Conservation (phyloP, 2,888 invertebrate genomes). For the Stenodema calcarata region DNA sequence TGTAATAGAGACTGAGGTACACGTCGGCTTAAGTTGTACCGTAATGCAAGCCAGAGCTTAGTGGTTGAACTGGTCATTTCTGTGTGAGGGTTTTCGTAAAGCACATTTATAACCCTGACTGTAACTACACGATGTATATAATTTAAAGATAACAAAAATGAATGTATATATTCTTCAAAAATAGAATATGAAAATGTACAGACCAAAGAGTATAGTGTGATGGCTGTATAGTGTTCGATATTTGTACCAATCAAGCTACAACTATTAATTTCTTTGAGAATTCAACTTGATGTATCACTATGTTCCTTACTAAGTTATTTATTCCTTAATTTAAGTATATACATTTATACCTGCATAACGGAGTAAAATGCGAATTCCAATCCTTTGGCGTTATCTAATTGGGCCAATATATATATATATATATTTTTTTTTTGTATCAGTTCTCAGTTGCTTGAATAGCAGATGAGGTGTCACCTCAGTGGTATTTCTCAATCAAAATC, state of each 20-base stretch:
- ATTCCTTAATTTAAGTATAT: no score
- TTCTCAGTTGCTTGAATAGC: no score
- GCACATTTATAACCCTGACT: neutral
- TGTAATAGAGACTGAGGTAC: slow-evolving; percentile 55
- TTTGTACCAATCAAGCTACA: neutral
- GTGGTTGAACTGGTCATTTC: neutral
- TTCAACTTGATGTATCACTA: neutral
- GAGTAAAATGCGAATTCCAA: no score
- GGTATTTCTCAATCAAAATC: no score
- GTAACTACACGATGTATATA: neutral
- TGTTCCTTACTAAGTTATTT: neutral
- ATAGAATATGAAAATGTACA: neutral
- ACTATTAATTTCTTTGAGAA: neutral
- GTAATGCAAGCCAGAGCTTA: neutral
- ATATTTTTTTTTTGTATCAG: no score
- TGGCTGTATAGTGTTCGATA: neutral
- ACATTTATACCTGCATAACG: no score
- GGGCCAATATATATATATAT: no score
- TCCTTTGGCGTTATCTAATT: no score
- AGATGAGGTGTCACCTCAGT: no score
- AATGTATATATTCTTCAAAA: neutral
- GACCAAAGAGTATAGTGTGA: neutral
- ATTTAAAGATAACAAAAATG: neutral
- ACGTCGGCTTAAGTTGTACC: neutral
- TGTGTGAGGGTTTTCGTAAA: neutral